Evolutionary conservation across 2,113 vertebrate species (phyloP).

Genomic region (Siniperca chuatsi): DNA sequence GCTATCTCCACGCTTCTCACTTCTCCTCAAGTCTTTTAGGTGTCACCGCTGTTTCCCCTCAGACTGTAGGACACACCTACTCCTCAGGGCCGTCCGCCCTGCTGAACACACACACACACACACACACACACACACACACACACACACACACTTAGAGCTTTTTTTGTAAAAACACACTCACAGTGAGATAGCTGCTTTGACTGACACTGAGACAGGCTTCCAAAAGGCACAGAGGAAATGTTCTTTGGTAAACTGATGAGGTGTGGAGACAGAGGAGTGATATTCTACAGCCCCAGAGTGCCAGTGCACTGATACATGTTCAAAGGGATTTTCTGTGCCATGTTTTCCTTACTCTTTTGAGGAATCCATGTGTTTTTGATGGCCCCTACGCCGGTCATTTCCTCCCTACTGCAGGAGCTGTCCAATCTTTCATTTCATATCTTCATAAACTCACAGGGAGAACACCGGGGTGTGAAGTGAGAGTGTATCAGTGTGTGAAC

Average conservation of each 20-base stretch:
- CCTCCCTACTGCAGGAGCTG: constrained; percentile 69
- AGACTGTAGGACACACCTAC: constrained; percentile 48
- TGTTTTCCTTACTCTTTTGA: constrained; percentile 67
- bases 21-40: constrained; percentile 53
- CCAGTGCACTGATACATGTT: constrained; percentile 63
- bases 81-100: background rate
- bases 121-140: constrained; percentile 23
- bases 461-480: constrained; percentile 50
- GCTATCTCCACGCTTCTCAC: constrained; percentile 53
- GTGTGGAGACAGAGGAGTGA: constrained; percentile 74
- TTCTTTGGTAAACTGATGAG: constrained; percentile 76
- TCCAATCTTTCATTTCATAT: constrained; percentile 67
- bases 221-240: constrained; percentile 68
- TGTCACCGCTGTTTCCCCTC: constrained; percentile 61
- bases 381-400: constrained; percentile 68
- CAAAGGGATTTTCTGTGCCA: constrained; percentile 61
- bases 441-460: constrained; percentile 62
- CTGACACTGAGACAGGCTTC: constrained; percentile 58
- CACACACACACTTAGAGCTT: constrained; percentile 16
- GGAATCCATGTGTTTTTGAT: constrained; percentile 75
- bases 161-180: constrained; percentile 48
- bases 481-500: constrained; percentile 45
- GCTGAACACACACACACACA: constrained; percentile 27
- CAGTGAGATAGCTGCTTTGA: constrained; percentile 62
- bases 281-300: constrained; percentile 67